phyloP scores from a whole-genome alignment of 2,113 vertebrate species.

The Uria lomvia region DNA sequence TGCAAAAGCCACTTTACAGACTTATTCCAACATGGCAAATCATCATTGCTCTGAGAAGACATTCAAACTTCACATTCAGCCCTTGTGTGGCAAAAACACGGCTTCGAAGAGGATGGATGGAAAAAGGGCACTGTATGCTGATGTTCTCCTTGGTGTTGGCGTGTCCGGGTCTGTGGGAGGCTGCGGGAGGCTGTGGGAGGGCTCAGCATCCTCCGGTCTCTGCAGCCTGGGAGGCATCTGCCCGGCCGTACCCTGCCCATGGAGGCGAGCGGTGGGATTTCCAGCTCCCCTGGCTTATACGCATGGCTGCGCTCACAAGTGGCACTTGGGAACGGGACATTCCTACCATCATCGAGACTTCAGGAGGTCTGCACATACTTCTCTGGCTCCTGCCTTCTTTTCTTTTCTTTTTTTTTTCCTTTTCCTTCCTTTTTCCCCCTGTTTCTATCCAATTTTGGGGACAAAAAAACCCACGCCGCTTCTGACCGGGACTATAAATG shows the following conservation, averaged over 20 bases:
- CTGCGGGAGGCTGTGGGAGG: background rate
- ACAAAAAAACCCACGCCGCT: background rate
- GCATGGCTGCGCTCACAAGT: background rate
- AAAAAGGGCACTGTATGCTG: background rate
- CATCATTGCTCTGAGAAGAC: background rate
- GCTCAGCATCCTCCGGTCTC: background rate
- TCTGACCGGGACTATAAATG: background rate
- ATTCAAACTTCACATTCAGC: background rate
- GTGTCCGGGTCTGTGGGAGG: background rate
- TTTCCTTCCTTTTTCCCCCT: background rate
- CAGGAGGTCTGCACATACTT: background rate
- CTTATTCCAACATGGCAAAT: constrained; percentile 32
- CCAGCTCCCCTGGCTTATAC: background rate
- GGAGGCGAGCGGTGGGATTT: background rate
- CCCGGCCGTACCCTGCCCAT: fast-evolving
- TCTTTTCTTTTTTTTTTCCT: fast-evolving
- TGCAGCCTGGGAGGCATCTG: background rate
- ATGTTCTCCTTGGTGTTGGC: background rate
- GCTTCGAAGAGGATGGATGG: background rate
- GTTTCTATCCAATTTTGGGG: background rate
- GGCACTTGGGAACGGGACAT: background rate
- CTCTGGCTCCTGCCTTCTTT: background rate
- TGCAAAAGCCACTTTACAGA: constrained; percentile 1
- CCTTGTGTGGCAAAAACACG: background rate
- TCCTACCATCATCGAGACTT: fast-evolving